phyloP scores from a whole-genome alignment of 2,888 invertebrate genomes.

The Papilio gigon region DNA sequence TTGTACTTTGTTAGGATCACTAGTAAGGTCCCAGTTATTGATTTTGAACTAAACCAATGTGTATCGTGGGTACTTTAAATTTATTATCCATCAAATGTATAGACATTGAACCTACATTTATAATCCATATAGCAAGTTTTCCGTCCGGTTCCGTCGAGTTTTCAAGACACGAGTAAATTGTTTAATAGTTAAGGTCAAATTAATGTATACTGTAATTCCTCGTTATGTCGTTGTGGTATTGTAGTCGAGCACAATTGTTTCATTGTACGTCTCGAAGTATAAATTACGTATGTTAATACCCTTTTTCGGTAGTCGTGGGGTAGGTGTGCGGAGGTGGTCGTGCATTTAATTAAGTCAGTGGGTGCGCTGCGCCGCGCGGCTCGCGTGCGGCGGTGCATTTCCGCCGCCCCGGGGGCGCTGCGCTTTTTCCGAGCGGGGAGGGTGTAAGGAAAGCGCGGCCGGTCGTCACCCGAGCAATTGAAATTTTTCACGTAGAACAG shows the following conservation, averaged over 20 bases:
- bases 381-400: constrained; percentile 80
- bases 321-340: constrained; percentile 62
- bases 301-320: constrained; percentile 43
- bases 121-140: background rate
- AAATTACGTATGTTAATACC: constrained; percentile 42
- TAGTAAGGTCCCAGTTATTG: too few relatives aligned
- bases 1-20: too few relatives aligned
- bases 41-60: too few relatives aligned
- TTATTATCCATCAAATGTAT: background rate
- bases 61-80: too few relatives aligned
- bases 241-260: background rate
- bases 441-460: constrained; percentile 76
- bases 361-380: constrained; percentile 77
- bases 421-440: constrained; percentile 75
- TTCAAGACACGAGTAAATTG: constrained; percentile 1
- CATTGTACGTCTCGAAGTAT: background rate
- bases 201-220: background rate
- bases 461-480: constrained; percentile 79
- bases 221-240: background rate
- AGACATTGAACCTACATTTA: background rate
- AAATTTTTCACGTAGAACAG: constrained; percentile 81
- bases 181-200: constrained; percentile 4
- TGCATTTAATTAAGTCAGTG: constrained; percentile 79
- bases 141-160: background rate
- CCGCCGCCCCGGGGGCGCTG: constrained; percentile 77